Percentiles rank a stretch among this genome's conserved stretches.
phyloP scores from a whole-genome alignment of 1,140 invertebrate species.

The Brachionus calyciflorus region DNA sequence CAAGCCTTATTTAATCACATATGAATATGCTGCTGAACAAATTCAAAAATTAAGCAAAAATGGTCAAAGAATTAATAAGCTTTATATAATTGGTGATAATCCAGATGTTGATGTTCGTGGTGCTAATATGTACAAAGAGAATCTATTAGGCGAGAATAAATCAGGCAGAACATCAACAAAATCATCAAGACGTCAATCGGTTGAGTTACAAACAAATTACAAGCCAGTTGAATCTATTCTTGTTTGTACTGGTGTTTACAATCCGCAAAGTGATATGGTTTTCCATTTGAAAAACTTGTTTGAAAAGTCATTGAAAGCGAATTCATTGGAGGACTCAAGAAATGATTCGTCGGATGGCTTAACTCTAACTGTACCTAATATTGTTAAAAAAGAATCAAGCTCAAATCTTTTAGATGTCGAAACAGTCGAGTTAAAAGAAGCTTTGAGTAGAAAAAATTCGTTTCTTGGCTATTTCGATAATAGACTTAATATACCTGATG shows the following conservation, averaged over 20 bases:
- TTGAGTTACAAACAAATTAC: not conserved
- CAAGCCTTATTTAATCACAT: conserved; percentile 61
- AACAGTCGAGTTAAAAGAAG: not conserved
- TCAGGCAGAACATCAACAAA: conserved; percentile 44
- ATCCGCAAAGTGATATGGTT: conserved; percentile 35
- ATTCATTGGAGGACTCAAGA: not conserved
- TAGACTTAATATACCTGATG: conserved; percentile 36
- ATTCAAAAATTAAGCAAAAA: conserved; percentile 51
- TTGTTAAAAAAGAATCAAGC: not conserved
- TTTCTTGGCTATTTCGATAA: conserved; percentile 39
- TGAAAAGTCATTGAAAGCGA: not conserved
- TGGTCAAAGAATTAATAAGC: conserved; percentile 52
- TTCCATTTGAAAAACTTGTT: conserved; percentile 32
- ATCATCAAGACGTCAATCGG: conserved; percentile 48
- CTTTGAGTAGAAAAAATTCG: conserved; percentile 34
- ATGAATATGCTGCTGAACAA: conserved; percentile 57
- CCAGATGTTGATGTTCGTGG: conserved; percentile 71
- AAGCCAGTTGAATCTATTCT: conserved; percentile 58
- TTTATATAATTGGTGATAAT: conserved; percentile 66
- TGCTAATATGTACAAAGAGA: conserved; percentile 71
- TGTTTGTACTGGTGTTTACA: conserved; percentile 59
- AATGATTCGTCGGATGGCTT: not conserved
- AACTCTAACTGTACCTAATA: not conserved
- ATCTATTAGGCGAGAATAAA: conserved; percentile 59
- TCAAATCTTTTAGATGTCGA: conserved; percentile 29